Base-by-base conservation (phyloP, 2,797 vertebrate genomes). In the Periparus ater region DNA sequence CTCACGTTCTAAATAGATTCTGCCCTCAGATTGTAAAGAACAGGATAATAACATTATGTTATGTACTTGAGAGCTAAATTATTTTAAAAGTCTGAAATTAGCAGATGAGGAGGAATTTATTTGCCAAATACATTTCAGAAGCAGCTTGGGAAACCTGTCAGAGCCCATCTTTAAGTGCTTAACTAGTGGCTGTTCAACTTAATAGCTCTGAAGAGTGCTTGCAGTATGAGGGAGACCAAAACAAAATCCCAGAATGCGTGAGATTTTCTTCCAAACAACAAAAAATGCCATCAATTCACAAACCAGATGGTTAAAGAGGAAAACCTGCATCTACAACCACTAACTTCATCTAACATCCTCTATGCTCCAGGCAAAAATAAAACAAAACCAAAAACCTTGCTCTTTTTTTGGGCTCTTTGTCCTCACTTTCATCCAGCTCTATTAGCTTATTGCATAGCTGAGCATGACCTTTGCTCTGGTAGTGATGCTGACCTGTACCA, bases 51-150 rank as follows among this genome's bases (percentile, higher is more conserved):
- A 89, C 85, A 92, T 91, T 94, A 85, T 94, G 95, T 94, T 97
- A 92, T 95, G 91, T 96, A 94, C 85, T 95, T 58, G 55, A 90
- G 89, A 94, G 84, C 70, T 91, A 89, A 96, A 95, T 95, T 94
- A 96, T 94, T 94, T 95, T 94, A 89, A 94, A 93, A 94, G 84
- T 95, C 94, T 90, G 92, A 97, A 96, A 96, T 96, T 96, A 96
- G 88, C 93, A 94, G 85, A 93, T 91, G 91, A 95, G 92, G 93
- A 93, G 94, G 91, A 94, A 95, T 96, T 96, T 97, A 95, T 96
- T 97, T 93, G 92, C 88, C 81, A 95, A 77, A 94, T 95, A 93
- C 57, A 54, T 95, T 94, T 86, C 74, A 76, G 82, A 95, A 96
- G 95, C 91, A 88, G 74, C 95, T 95, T 97, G 91, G 89, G 73